Percentiles rank a stretch among this genome's conserved stretches.
These are phyloP conservation scores for Dynastes tityus DNA, from an alignment of 2,888 invertebrate genomes.

Conservation along the genomic window DNA sequence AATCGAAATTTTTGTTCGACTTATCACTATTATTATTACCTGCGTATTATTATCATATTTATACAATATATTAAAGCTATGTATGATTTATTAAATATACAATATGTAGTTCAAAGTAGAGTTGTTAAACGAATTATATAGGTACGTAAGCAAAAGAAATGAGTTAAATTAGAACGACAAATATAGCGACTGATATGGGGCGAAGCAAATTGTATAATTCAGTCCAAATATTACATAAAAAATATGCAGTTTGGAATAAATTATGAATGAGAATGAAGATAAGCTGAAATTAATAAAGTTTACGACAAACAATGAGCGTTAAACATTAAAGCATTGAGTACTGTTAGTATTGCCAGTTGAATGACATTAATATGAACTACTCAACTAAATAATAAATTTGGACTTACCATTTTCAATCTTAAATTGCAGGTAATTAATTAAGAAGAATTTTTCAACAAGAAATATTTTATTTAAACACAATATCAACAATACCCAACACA, in stretches of 20 bases:
- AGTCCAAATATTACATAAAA: too few relatives aligned
- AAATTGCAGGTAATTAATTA: slow-evolving; percentile 38
- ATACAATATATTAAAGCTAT: too few relatives aligned
- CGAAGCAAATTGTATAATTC: too few relatives aligned
- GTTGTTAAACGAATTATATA: too few relatives aligned
- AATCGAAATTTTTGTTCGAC: too few relatives aligned
- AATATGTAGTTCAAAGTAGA: too few relatives aligned
- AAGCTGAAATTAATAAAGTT: neutral
- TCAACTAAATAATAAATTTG: slow-evolving; percentile 21
- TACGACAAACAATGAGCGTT: slow-evolving; percentile 3
- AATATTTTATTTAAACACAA: slow-evolving; percentile 57
- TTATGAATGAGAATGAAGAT: slow-evolving; percentile 3
- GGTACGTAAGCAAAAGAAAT: too few relatives aligned
- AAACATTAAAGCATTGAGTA: slow-evolving; percentile 61
- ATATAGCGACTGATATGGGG: too few relatives aligned
- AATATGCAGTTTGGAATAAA: neutral
- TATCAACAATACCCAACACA: slow-evolving; percentile 66
- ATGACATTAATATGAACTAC: slow-evolving; percentile 23
- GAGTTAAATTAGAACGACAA: too few relatives aligned
- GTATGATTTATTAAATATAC: too few relatives aligned
- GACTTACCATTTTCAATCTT: slow-evolving; percentile 53
- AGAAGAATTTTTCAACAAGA: slow-evolving; percentile 39
- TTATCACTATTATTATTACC: too few relatives aligned
- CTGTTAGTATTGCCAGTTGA: slow-evolving; percentile 66
- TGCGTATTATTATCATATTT: too few relatives aligned